These are phyloP conservation scores for Glossophaga mutica DNA, from an alignment of 2,797 vertebrate genomes.

Conservation along the genomic window DNA sequence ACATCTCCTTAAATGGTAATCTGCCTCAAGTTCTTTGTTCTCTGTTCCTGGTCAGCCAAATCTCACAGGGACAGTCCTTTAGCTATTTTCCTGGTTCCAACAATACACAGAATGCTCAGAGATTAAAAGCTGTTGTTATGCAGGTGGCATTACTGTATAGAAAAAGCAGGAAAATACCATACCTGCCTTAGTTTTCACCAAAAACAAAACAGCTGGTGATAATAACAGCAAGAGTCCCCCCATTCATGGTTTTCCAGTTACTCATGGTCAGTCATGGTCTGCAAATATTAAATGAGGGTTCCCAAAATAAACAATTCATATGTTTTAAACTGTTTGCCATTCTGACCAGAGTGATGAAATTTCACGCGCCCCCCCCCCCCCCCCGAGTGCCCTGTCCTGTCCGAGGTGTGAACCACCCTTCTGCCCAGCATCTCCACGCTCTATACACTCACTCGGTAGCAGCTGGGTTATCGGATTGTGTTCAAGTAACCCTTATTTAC, in stretches of 20 bases:
- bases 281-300: neutral
- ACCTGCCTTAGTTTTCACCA: neutral
- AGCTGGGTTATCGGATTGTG: neutral
- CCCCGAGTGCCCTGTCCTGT: neutral
- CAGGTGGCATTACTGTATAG: neutral
- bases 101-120: neutral
- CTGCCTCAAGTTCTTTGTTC: too few relatives aligned
- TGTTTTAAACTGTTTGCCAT: neutral
- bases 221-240: neutral
- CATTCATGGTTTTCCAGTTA: neutral
- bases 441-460: neutral
- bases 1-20: too few relatives aligned
- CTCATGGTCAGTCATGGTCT: neutral
- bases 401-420: neutral
- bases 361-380: neutral
- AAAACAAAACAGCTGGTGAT: neutral
- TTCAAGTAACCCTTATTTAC: neutral
- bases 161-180: neutral
- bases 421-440: neutral
- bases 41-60: too few relatives aligned
- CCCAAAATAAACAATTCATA: neutral
- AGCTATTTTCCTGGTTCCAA: too few relatives aligned
- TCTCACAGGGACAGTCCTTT: too few relatives aligned
- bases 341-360: neutral
- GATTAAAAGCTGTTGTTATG: neutral